Percentiles rank a stretch among this genome's conserved stretches.
phyloP scores from a whole-genome alignment of 2,797 vertebrate genomes.

The Oryzias dopingdopingensis region DNA sequence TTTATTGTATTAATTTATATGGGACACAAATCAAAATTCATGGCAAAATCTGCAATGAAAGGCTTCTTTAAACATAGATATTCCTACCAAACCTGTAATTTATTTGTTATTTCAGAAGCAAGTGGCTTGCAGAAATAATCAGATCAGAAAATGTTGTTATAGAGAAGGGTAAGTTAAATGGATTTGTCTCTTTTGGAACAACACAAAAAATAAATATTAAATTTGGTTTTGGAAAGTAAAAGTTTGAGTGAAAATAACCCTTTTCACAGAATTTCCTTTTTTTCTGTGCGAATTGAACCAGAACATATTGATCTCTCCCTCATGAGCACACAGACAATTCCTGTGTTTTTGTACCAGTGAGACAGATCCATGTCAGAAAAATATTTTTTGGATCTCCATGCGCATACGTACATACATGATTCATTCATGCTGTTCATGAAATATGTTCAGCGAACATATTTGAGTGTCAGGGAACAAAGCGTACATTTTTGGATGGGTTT shows the following conservation, averaged over 20 bases:
- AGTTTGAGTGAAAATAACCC: background rate
- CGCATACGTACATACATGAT: slow-evolving; percentile 19
- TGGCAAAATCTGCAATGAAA: background rate
- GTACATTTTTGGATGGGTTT: slow-evolving; percentile 1
- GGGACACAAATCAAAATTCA: too few species aligned
- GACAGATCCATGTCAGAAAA: slow-evolving; percentile 4
- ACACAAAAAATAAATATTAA: background rate
- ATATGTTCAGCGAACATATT: slow-evolving; percentile 26
- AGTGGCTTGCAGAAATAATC: too few species aligned
- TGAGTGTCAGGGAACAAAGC: slow-evolving; percentile 1
- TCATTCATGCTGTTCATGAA: slow-evolving; percentile 34
- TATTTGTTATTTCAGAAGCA: too few species aligned
- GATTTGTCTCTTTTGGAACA: too few species aligned
- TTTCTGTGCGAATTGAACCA: background rate
- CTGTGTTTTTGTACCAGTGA: background rate
- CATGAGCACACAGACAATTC: too few species aligned
- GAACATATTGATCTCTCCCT: background rate
- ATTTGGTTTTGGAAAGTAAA: background rate
- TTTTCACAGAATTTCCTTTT: background rate
- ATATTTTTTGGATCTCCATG: slow-evolving; percentile 25
- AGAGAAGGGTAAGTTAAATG: too few species aligned
- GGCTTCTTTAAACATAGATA: too few species aligned
- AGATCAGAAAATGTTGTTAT: too few species aligned
- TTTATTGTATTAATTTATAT: too few species aligned
- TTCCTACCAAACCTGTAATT: too few species aligned